Evolutionary conservation across 2,113 vertebrate genomes (phyloP).

Genomic region (Phyllostomus hastatus): DNA sequence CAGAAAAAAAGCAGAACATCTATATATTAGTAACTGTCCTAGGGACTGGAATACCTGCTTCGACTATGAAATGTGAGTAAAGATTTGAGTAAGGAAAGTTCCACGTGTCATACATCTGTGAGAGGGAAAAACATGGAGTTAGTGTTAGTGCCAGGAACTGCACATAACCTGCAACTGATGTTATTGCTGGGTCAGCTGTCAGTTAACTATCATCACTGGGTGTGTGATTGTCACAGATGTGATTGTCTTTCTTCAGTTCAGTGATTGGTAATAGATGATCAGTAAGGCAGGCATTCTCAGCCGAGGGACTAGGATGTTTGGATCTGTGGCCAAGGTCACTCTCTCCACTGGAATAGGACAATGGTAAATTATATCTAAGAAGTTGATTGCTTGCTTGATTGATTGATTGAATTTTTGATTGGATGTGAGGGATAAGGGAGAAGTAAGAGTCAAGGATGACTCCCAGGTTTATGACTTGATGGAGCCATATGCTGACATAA

Average conservation of each 20-base stretch:
- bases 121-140: not conserved
- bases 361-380: not conserved
- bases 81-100: not conserved
- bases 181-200: not conserved
- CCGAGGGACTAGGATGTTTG: not conserved
- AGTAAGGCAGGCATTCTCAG: not conserved
- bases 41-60: conserved; percentile 1
- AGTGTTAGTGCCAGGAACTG: not conserved
- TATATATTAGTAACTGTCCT: conserved; percentile 9
- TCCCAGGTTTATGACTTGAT: not conserved
- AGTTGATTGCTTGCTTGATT: not conserved
- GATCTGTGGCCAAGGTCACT: not conserved
- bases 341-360: not conserved
- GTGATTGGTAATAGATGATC: not conserved
- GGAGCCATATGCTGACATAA: not conserved
- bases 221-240: not conserved
- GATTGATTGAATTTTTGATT: not conserved
- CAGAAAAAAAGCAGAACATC: conserved; percentile 7
- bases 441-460: not conserved
- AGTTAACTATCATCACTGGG: not conserved
- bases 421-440: not conserved
- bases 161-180: not conserved
- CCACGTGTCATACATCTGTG: not conserved
- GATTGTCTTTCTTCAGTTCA: not conserved
- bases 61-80: not conserved